Conservation (phyloP, 2,113 vertebrate species). For the Lepus europaeus region DNA sequence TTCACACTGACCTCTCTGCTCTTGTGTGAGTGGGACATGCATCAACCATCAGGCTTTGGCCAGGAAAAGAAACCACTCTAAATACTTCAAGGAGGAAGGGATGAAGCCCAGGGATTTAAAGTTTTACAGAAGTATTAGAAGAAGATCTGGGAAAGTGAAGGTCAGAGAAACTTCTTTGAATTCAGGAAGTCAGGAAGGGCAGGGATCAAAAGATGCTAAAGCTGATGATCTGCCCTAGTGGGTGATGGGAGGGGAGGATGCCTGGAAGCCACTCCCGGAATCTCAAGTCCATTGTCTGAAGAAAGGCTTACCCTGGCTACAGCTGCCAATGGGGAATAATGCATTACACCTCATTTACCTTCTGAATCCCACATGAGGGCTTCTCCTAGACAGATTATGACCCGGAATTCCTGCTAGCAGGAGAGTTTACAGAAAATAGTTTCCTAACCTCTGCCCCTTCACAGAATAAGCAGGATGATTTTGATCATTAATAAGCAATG, state of each 20-base stretch:
- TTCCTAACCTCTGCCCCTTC: background rate
- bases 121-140: background rate
- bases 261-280: background rate
- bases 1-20: background rate
- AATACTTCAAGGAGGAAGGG: background rate
- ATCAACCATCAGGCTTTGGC: background rate
- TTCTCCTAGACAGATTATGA: background rate
- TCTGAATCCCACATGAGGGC: background rate
- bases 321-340: background rate
- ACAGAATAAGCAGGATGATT: background rate
- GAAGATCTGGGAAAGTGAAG: background rate
- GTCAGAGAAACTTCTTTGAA: background rate
- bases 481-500: background rate
- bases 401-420: background rate
- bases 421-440: background rate
- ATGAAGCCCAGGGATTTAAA: background rate
- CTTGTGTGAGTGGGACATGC: too few relatives aligned
- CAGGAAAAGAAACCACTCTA: background rate
- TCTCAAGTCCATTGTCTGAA: background rate
- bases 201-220: background rate
- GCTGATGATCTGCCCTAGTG: background rate
- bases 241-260: fast-evolving
- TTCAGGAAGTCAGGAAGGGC: background rate
- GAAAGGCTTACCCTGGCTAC: background rate
- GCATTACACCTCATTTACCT: background rate